Evolutionary conservation across 2,888 invertebrate species (phyloP).

Genomic region (Macaria notata): DNA sequence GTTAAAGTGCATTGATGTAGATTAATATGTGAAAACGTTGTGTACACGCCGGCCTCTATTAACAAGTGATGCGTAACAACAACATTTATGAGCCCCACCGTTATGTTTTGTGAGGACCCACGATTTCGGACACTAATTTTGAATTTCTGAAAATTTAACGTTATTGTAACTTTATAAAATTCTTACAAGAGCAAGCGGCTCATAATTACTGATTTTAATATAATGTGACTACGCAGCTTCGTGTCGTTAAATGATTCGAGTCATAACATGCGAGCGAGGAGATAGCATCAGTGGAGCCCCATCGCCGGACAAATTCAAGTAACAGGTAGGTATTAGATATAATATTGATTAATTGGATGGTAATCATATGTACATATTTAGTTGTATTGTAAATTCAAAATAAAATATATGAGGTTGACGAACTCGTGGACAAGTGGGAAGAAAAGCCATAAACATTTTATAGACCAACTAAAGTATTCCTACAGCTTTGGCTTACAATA

Average conservation of each 20-base stretch:
- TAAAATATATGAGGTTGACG: conserved; percentile 65
- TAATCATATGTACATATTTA: conserved; percentile 73
- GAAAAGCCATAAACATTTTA: conserved; percentile 74
- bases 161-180: too few relatives aligned
- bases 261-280: conserved; percentile 17
- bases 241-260: conserved; percentile 11
- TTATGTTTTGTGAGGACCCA: background rate
- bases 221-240: too few relatives aligned
- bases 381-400: conserved; percentile 67
- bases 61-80: conserved; percentile 15
- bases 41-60: conserved; percentile 6
- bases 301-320: conserved; percentile 12
- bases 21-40: conserved; percentile 19
- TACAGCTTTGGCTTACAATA: conserved; percentile 52
- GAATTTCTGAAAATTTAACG: too few relatives aligned
- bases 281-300: conserved; percentile 14
- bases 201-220: too few relatives aligned
- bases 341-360: conserved; percentile 65
- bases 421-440: conserved; percentile 67
- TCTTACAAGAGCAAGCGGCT: too few relatives aligned
- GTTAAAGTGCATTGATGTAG: conserved; percentile 23
- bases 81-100: conserved; percentile 1
- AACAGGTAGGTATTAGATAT: conserved; percentile 30
- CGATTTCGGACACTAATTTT: too few relatives aligned
- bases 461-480: conserved; percentile 58